A percentile compares a stretch with the other conserved stretches of the same genome.
These are phyloP conservation scores for Pterocles orientalis DNA, from an alignment of 2,113 vertebrate genomes.

Conservation along the genomic window DNA sequence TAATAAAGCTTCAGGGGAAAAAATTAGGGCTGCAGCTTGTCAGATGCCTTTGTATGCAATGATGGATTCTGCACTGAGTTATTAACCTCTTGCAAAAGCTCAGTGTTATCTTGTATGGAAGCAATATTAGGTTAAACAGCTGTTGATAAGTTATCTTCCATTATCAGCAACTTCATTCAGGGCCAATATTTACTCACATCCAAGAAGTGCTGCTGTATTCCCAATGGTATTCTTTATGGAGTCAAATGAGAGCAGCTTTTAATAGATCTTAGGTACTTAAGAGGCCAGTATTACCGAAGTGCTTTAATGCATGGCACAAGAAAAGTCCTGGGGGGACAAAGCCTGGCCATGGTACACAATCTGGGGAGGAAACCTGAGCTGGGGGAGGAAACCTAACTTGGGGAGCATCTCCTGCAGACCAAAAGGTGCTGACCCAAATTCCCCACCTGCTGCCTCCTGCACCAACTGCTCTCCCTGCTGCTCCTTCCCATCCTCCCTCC, in stretches of 20 bases:
- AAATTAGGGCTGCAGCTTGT: background rate
- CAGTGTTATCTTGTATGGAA: background rate
- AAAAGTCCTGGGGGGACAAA: background rate
- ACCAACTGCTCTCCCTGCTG: background rate
- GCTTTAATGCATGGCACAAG: background rate
- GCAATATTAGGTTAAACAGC: constrained; percentile 53
- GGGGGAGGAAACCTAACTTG: background rate
- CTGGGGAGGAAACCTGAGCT: background rate
- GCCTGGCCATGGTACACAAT: rapidly evolving
- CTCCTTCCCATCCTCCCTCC: background rate
- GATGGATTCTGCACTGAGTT: constrained; percentile 17
- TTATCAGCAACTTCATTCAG: background rate
- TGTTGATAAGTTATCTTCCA: constrained; percentile 54
- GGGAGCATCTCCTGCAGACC: background rate
- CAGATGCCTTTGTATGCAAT: background rate
- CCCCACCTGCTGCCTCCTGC: background rate
- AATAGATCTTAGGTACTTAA: background rate
- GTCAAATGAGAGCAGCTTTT: background rate
- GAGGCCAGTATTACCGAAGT: background rate
- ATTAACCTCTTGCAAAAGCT: constrained; percentile 19
- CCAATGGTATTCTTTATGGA: background rate
- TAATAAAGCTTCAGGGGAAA: background rate
- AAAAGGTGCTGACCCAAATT: background rate
- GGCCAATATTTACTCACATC: constrained; percentile 13
- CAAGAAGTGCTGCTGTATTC: background rate